Evolutionary conservation across 64 coral and sea anemone species (phyloP).

Genomic region (Anthopleura sola): DNA sequence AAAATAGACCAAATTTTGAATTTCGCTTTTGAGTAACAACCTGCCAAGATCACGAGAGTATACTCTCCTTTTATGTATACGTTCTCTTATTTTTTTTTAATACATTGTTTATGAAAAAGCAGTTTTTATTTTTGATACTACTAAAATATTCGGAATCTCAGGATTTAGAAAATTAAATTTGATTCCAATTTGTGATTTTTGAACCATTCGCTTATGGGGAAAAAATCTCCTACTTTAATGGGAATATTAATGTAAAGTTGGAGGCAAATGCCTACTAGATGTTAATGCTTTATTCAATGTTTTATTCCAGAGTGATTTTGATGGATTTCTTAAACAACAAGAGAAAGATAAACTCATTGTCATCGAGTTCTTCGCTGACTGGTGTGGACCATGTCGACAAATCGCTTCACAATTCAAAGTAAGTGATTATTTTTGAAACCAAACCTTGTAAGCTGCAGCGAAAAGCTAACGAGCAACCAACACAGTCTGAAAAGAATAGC

Average conservation of each 20-base stretch:
- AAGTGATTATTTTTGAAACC: neutral
- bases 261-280: neutral
- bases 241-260: neutral
- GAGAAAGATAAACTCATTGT: conserved; percentile 61
- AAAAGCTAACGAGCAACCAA: neutral
- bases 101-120: neutral
- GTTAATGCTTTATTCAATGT: neutral
- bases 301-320: conserved; percentile 49
- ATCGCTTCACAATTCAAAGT: conserved; percentile 71
- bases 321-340: conserved; percentile 37
- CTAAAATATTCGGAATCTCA: neutral
- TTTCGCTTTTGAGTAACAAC: neutral
- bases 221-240: neutral
- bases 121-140: neutral
- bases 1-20: neutral
- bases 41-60: neutral
- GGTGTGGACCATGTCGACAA: conserved; percentile 83
- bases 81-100: neutral
- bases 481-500: too few relatives aligned
- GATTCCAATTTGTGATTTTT: neutral
- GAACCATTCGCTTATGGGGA: neutral
- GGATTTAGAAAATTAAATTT: neutral
- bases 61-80: neutral
- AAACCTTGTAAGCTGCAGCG: neutral
- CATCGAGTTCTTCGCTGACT: conserved; percentile 78